phyloP scores from a whole-genome alignment of 37 sponge, comb jelly and placozoan genomes.

The Corticium candelabrum region DNA sequence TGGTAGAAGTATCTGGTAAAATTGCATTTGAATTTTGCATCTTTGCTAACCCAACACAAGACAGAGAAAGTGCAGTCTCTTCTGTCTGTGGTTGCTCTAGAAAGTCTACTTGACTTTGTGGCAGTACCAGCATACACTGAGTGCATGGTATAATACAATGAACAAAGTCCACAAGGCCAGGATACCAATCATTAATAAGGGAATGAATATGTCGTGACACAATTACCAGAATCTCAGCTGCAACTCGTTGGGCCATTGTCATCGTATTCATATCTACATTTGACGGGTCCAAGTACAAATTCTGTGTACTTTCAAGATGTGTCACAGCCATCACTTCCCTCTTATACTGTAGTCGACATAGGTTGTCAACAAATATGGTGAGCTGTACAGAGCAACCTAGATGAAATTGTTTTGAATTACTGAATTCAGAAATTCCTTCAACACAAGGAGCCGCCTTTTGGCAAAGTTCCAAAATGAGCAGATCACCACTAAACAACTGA shows the following conservation, averaged over 20 bases:
- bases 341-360: not conserved
- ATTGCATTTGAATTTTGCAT: not conserved
- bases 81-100: too few relatives aligned
- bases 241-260: conserved; percentile 5
- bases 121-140: not conserved
- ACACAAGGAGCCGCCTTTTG: not conserved
- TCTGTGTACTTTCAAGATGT: not conserved
- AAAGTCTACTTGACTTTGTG: not conserved
- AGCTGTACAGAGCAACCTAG: too few relatives aligned
- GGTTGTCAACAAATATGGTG: not conserved
- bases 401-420: too few relatives aligned
- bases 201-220: conserved; percentile 48
- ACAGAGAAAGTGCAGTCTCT: too few relatives aligned
- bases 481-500: not conserved
- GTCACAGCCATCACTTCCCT: too few relatives aligned
- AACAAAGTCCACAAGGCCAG: conserved; percentile 10
- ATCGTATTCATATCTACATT: not conserved
- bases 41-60: too few relatives aligned
- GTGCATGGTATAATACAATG: not conserved
- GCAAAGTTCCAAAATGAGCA: not conserved
- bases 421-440: not conserved
- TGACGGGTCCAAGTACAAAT: not conserved
- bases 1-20: not conserved
- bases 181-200: conserved; percentile 56
- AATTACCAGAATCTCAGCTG: conserved; percentile 50